Evolutionary conservation across 2,797 vertebrate species (phyloP), one percentile per base, ranked within the genome.

Genomic region (Paedocypris micromegethes): DNA sequence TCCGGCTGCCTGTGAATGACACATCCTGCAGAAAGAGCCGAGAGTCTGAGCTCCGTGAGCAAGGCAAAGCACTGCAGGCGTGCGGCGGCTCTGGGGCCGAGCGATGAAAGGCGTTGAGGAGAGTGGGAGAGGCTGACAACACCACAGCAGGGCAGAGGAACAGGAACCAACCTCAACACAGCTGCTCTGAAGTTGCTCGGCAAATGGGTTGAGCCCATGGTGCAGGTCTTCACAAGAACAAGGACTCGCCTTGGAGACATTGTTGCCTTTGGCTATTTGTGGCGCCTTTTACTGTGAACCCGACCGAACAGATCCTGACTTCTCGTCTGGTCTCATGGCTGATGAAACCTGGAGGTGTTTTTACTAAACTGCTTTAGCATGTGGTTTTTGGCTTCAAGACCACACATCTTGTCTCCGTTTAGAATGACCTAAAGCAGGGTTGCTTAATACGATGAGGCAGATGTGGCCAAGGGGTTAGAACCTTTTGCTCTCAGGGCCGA

Each of bases 1-100:
- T 58, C 64, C 38, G 42, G 41, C 70, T 62, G 66, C 23, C 62
- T 73, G 48, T 58, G 70, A 73, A 46, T 70, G 61, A 69, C 67
- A 75, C 63, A 75, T 62, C 64, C 46, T 61, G 48, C 49, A 46
- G 52, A 70, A 73, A 64, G 54, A 53, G 54, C 44, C 67, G 43
- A 37, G 54, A 54, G 56, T 69, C 23, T 62, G 39, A 69, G 62
- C 8, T 51, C 58, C 23, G 58, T 69, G 55, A 60, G 64, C 47
- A 23, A 68, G 67, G 59, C 45, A 54, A 43, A 64, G 64, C 45
- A 61, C 76, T 63, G 42, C 57, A 73, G 73, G 73, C 73, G n/a
- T 46, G 58, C 47, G 9, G 37, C 4, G 41, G 56, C 70, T 78
- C 71, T 66, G 71, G 58, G 71, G 48, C 60, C 58, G n/a, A 23